Evolutionary conservation across 2,888 invertebrate species (phyloP).

Genomic region (Scelioninae gen. 1): DNA sequence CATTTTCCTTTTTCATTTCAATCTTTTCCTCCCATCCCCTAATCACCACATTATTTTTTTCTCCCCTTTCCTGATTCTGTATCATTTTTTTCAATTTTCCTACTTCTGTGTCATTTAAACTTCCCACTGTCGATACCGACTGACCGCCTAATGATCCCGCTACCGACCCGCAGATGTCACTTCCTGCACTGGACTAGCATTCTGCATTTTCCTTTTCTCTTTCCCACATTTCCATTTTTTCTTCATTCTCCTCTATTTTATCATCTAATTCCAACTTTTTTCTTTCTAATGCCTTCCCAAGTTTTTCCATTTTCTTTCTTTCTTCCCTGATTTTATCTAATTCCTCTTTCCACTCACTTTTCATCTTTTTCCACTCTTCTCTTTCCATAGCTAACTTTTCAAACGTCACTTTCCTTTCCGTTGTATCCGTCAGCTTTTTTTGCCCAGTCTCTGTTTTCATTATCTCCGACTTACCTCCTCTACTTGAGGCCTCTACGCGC

Average conservation of each 20-base stretch:
- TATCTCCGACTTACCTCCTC: not conserved
- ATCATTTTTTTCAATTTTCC: slow-evolving; percentile 20
- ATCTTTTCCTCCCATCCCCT: slow-evolving; percentile 9
- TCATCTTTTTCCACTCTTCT: slow-evolving; percentile 1
- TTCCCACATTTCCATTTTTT: not conserved
- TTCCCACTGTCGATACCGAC: not conserved
- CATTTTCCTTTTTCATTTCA: slow-evolving; percentile 1
- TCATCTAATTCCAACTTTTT: not conserved
- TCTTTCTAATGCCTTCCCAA: not conserved
- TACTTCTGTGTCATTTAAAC: slow-evolving; percentile 12
- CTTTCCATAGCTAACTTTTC: not conserved
- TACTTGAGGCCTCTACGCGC: not conserved
- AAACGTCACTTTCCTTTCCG: not conserved
- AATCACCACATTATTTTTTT: slow-evolving; percentile 18
- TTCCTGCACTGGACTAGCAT: too few relatives aligned
- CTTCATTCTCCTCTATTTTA: not conserved
- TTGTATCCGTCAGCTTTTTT: not conserved
- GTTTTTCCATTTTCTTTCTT: slow-evolving; percentile 4
- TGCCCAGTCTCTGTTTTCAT: not conserved
- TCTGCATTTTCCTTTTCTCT: not conserved
- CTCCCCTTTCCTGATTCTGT: slow-evolving; percentile 7
- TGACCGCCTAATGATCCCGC: too few relatives aligned
- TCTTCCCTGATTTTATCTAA: not conserved
- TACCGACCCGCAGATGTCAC: too few relatives aligned
- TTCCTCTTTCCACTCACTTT: not conserved